Base-by-base conservation (phyloP, 2,888 invertebrate species). In the Malachius bipustulatus region DNA sequence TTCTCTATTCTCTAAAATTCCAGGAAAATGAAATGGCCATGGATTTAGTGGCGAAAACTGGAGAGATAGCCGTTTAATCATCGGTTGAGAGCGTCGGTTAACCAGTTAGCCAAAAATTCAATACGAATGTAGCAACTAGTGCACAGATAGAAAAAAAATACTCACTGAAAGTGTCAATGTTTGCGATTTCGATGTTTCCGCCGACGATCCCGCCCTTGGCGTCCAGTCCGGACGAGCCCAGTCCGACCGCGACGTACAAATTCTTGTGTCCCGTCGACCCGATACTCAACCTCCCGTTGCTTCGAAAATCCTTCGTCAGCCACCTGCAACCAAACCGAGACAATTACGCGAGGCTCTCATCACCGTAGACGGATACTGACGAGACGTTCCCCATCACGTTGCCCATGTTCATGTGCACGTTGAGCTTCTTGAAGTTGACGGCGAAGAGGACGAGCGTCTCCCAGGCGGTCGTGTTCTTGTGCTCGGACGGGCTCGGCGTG, bases 361-460 rank as follows among this genome's bases (percentile, higher is more conserved):
- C n/a, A 19, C n/a, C n/a, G n/a, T n/a, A n/a, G n/a, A n/a, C 6
- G n/a, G n/a, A n/a, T 19, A 16, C 70, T 67, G 62, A 84, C 77
- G 76, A 77, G 38, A 96, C 94, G 57, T 94, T 94, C 9, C 98
- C 97, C 93, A 98, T 97, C 1, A 97, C 94, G 57, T 97, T 97
- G 27, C 96, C 94, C 93, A 98, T 98, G 63, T 97, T 97, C 83
- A 97, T 96, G 57, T 91, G 89, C 6, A 98, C 89, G 61, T 96
- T 94, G 34, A 98, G 71, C 51, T 87, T 81, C 30, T 93, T 90
- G 60, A 97, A 90, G 67, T 96, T 94, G 27, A 97, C 83, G 0
- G 91, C 90, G 65, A 96, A 93, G 37, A 97, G 67, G 2, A 97
- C 96, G 33, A 94, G 66, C 2, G 96, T 94, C 65, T 96, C 93